A percentile compares a stretch with the other conserved stretches of the same genome.
Evolutionary conservation across 1,140 invertebrate species (phyloP).

Genomic region (Spodoptera frugiperda): DNA sequence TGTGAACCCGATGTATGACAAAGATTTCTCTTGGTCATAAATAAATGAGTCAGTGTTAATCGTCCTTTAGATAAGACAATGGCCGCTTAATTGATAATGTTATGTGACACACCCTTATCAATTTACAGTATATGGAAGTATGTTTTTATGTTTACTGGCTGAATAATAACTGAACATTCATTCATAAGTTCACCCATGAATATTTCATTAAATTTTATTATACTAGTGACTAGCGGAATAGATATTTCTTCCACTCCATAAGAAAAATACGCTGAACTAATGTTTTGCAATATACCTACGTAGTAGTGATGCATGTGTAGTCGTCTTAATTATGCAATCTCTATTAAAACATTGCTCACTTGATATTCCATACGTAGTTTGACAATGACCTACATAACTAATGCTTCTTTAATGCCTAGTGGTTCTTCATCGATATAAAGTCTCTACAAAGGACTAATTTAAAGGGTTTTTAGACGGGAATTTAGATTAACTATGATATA

Average conservation of each 20-base stretch:
- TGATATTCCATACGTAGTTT: conserved; percentile 29
- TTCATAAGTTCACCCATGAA: conserved; percentile 5
- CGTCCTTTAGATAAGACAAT: conserved; percentile 39
- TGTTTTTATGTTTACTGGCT: conserved; percentile 20
- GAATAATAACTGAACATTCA: not conserved
- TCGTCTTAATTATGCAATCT: conserved; percentile 31
- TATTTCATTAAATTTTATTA: not conserved
- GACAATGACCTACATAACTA: conserved; percentile 38
- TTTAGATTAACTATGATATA: too few species aligned
- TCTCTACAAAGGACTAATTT: not conserved
- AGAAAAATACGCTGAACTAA: conserved; percentile 5
- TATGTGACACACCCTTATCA: conserved; percentile 1
- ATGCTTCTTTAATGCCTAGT: not conserved
- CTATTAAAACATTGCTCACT: conserved; percentile 29
- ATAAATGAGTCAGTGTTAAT: conserved; percentile 43
- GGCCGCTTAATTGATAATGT: conserved; percentile 36
- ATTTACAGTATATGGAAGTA: conserved; percentile 11
- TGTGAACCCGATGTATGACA: not conserved
- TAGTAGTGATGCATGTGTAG: conserved; percentile 11
- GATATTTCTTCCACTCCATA: conserved; percentile 14
- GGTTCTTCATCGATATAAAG: not conserved
- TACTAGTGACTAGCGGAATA: not conserved
- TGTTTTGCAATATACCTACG: not conserved
- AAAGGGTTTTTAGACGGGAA: too few species aligned
- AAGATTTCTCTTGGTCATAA: conserved; percentile 11